Percentiles rank a stretch among this genome's conserved stretches.
Evolutionary conservation across 2,113 vertebrate genomes (phyloP).

Genomic region (Ailurus styani): DNA sequence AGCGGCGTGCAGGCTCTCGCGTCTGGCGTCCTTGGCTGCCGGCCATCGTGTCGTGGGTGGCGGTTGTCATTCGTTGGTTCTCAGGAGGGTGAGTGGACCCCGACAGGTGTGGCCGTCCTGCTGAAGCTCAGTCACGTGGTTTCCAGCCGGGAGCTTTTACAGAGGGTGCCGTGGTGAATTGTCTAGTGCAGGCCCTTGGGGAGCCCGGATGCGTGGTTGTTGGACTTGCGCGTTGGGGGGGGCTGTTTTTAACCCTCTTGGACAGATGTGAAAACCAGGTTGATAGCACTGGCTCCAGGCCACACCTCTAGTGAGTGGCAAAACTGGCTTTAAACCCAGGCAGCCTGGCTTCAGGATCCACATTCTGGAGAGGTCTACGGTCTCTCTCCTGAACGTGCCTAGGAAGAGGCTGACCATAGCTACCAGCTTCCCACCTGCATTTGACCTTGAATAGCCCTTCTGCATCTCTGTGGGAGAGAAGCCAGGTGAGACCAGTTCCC

Average conservation of each 20-base stretch:
- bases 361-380: background rate
- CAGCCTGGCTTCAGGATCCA: background rate
- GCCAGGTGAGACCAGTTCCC: background rate
- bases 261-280: background rate
- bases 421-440: no score
- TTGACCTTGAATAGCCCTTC: background rate
- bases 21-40: background rate
- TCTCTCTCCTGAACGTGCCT: background rate
- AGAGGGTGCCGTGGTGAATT: rapidly evolving
- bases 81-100: rapidly evolving
- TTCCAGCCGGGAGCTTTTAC: background rate
- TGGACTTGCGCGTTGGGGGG: rapidly evolving
- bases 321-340: background rate
- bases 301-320: background rate
- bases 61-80: rapidly evolving
- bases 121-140: rapidly evolving
- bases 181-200: rapidly evolving
- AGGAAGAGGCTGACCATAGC: background rate
- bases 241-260: rapidly evolving
- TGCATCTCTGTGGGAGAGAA: no score
- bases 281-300: background rate
- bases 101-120: rapidly evolving
- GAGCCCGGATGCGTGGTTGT: rapidly evolving
- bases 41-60: rapidly evolving
- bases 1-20: rapidly evolving